Percentiles rank a stretch among this genome's conserved stretches.
These are phyloP conservation scores for Aphyosemion australe DNA, from an alignment of 2,113 vertebrate genomes.

Conservation along the genomic window DNA sequence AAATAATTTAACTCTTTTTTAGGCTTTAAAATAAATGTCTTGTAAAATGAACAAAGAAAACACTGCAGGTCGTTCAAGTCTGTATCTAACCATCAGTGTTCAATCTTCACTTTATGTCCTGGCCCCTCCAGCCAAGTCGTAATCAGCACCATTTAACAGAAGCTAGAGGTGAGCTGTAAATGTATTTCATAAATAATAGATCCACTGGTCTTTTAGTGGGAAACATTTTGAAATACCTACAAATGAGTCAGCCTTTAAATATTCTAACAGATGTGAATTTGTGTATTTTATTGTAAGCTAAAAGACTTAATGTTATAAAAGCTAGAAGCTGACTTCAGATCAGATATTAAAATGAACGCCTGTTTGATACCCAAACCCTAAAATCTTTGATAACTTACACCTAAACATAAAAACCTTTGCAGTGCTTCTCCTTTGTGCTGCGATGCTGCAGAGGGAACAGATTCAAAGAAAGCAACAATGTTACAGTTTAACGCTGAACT, in stretches of 20 bases:
- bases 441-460: neutral
- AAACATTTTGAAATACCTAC: neutral
- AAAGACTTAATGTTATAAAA: too few relatives aligned
- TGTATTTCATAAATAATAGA: neutral
- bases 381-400: neutral
- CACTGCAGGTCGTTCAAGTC: neutral
- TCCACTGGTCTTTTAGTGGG: too few relatives aligned
- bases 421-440: slow-evolving; percentile 4
- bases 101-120: too few relatives aligned
- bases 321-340: too few relatives aligned
- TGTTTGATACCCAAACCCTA: neutral
- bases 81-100: too few relatives aligned
- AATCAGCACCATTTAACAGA: neutral
- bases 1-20: too few relatives aligned
- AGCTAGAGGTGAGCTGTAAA: neutral
- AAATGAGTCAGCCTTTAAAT: too few relatives aligned
- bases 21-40: neutral
- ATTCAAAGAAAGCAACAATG: slow-evolving; percentile 9
- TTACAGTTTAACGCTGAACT: slow-evolving; percentile 30
- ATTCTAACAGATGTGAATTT: too few relatives aligned
- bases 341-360: neutral
- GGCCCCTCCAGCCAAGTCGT: too few relatives aligned
- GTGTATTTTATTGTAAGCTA: too few relatives aligned
- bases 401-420: neutral
- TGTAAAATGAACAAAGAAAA: neutral